These are phyloP conservation scores for Eriosoma lanigerum DNA, from an alignment of 1,140 invertebrate species.

Conservation along the genomic window DNA sequence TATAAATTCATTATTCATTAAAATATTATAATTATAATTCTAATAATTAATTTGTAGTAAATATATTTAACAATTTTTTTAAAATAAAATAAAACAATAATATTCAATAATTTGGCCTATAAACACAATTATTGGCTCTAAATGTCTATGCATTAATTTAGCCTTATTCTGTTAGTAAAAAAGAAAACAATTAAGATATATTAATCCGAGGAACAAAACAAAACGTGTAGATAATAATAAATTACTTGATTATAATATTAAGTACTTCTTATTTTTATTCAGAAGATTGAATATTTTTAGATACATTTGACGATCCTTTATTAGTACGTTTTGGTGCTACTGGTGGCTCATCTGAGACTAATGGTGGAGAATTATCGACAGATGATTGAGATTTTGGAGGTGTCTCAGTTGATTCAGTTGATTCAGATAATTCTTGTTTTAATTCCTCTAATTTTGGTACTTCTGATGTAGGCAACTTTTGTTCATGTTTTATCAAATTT, in stretches of 20 bases:
- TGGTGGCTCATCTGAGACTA: conserved; percentile 17
- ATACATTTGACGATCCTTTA: background rate
- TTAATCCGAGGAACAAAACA: conserved; percentile 47
- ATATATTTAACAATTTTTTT: conserved; percentile 26
- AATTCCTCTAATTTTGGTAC: background rate
- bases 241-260: background rate
- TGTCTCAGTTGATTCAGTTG: too few species aligned
- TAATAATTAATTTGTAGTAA: background rate
- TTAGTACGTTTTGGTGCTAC: conserved; percentile 26
- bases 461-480: background rate
- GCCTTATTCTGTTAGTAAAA: conserved; percentile 41
- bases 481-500: background rate
- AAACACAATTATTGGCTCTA: conserved; percentile 8
- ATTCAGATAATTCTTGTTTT: background rate
- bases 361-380: background rate
- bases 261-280: conserved; percentile 12
- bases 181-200: conserved; percentile 46
- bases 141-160: background rate
- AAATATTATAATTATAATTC: background rate
- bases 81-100: conserved; percentile 15
- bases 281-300: conserved; percentile 6
- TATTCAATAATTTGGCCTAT: conserved; percentile 1
- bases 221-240: conserved; percentile 27
- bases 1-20: conserved; percentile 9
- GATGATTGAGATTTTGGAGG: background rate